Conservation (phyloP, 2,113 vertebrate species). For the Serinus canaria region DNA sequence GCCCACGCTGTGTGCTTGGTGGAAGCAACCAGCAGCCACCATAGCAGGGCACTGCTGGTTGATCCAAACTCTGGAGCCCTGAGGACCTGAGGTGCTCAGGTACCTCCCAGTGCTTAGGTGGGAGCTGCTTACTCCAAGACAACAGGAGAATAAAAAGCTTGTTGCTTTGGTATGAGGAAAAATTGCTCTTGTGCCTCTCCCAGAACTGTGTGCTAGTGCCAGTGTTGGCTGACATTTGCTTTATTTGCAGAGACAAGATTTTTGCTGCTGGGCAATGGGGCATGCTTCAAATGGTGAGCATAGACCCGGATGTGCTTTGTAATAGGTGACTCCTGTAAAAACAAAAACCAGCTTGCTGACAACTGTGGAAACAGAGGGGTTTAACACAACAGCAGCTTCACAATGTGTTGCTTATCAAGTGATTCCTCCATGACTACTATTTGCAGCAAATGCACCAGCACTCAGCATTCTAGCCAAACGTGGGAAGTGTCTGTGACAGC, state of each 20-base stretch:
- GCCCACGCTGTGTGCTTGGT: accelerated
- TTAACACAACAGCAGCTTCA: not conserved
- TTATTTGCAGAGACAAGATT: not conserved
- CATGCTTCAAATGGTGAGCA: not conserved
- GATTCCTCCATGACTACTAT: not conserved
- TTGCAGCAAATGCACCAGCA: not conserved
- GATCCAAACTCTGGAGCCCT: not conserved
- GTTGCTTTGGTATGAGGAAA: not conserved
- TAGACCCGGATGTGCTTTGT: not conserved
- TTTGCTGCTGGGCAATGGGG: not conserved
- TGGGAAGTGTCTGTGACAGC: not conserved
- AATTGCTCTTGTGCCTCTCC: not conserved
- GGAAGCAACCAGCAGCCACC: not conserved
- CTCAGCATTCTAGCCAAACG: not conserved
- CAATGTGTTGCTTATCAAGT: not conserved
- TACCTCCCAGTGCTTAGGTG: not conserved
- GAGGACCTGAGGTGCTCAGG: not conserved
- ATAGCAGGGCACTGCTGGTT: not conserved
- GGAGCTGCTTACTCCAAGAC: not conserved
- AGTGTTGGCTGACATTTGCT: not conserved
- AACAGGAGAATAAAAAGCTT: not conserved
- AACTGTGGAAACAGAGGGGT: not conserved
- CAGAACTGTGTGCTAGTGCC: not conserved
- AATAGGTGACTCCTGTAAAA: not conserved
- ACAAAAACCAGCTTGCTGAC: not conserved